Evolutionary conservation across 2,888 invertebrate genomes (phyloP).

Genomic region (Bembecia ichneumoniformis): DNA sequence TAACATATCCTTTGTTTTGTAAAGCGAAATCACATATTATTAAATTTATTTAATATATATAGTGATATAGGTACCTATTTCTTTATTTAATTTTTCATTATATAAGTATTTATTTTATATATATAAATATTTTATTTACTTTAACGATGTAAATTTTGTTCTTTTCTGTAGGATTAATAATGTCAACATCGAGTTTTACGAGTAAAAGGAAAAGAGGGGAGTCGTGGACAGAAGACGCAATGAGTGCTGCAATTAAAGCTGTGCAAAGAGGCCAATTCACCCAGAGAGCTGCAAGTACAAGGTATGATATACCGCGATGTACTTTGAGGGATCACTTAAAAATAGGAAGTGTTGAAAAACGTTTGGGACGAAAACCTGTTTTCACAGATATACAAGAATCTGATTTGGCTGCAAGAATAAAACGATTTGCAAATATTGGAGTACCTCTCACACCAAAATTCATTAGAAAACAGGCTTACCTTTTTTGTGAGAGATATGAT

Average conservation of each 20-base stretch:
- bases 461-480: neutral
- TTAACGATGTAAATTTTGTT: neutral
- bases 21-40: neutral
- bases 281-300: neutral
- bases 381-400: slow-evolving; percentile 3
- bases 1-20: neutral
- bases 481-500: slow-evolving; percentile 1
- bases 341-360: neutral
- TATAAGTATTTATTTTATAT: too few relatives aligned
- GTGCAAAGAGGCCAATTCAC: slow-evolving; percentile 1
- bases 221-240: neutral
- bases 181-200: neutral
- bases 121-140: neutral
- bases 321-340: slow-evolving; percentile 1
- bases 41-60: too few relatives aligned
- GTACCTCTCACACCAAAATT: neutral
- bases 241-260: slow-evolving; percentile 2
- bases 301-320: slow-evolving; percentile 1
- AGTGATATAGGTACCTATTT: too few relatives aligned
- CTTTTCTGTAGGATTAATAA: neutral
- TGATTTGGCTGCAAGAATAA: neutral
- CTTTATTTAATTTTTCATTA: too few relatives aligned
- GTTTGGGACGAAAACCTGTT: slow-evolving; percentile 10
- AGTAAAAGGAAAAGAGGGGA: neutral
- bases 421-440: neutral